Conservation (phyloP, 2,113 vertebrate species). For the Leuciscus idus region DNA sequence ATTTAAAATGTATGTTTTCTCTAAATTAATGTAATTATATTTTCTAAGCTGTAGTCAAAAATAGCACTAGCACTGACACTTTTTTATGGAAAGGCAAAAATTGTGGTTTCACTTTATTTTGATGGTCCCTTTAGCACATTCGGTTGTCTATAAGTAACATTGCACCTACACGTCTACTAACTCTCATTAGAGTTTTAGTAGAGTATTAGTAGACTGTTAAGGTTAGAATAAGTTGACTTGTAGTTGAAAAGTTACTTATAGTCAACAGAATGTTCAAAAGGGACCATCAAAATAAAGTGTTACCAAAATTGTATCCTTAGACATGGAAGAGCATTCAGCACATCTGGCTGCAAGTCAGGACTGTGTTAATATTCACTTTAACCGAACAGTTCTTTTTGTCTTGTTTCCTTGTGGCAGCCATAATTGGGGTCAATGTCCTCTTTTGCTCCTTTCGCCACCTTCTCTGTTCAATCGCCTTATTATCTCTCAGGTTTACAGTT, state of each 20-base stretch:
- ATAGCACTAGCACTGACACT: background rate
- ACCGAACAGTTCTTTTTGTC: slow-evolving; percentile 22
- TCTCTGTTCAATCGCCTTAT: slow-evolving; percentile 8
- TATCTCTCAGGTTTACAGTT: background rate
- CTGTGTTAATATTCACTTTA: background rate
- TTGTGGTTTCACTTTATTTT: too few relatives aligned
- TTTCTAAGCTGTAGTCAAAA: background rate
- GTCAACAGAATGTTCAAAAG: too few relatives aligned
- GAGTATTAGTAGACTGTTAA: too few relatives aligned
- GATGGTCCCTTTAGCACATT: too few relatives aligned
- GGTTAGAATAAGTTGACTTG: too few relatives aligned
- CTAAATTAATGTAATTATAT: background rate
- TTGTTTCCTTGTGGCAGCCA: background rate
- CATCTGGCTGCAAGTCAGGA: background rate
- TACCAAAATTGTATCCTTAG: background rate
- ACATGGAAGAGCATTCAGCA: background rate
- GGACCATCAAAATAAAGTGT: too few relatives aligned
- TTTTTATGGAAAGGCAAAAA: background rate
- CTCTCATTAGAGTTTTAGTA: too few relatives aligned
- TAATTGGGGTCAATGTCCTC: slow-evolving; percentile 14
- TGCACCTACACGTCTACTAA: too few relatives aligned
- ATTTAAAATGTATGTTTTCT: background rate
- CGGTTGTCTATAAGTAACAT: too few relatives aligned
- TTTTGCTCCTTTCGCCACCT: background rate
- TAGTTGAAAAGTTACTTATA: too few relatives aligned